Base-by-base conservation (phyloP, 1,140 invertebrate genomes). In the Drosophila ficusphila region DNA sequence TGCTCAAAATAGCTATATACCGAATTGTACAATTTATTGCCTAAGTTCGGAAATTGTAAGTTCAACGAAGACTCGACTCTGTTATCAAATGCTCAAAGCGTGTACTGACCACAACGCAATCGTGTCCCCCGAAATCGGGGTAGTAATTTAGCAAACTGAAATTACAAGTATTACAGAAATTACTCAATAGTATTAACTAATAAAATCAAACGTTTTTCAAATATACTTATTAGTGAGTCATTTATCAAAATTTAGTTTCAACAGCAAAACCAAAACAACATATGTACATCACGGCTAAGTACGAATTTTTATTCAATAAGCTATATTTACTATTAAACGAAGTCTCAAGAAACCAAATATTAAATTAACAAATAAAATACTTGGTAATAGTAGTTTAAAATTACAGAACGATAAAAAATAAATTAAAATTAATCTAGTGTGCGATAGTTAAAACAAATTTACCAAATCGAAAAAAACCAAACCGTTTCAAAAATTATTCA, bases 301-400 rank as follows among this genome's bases (percentile, higher is more conserved):
- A 83, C 79, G 79, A 83, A 83, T 83, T 83, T 83, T 83, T 83
- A 83, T 86, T 83, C 83, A 86, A 72, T 83, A 83, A 83, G 79
- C 76, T 83, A 86, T 62, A 72, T 76, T 76, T 65, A 71, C 67
- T 71, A 46, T 14, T 48, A 48, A 58, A 61, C 38, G 46, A 79
- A 56, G 73, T 75, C 81, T 83, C 54, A 74, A 58, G 44, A 71
- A 78, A 56, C 47, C 21, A 51, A 76, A 49, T 16, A 47, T 56
- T 51, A 51, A 58, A 62, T 29, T 60, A 67, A 62, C 42, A 74
- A 38, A 52, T 49, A 48, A 65, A 53, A 41, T 73, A 73, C 64
- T 75, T 79, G 70, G 57, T 75, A 65, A 83, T 46, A 36, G 67
- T 85, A 83, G 79, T 72, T 79, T 76, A 79, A 58, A 79, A 79